Evolutionary conservation across 2,113 vertebrate species (phyloP).

Genomic region (Varanus salvator): DNA sequence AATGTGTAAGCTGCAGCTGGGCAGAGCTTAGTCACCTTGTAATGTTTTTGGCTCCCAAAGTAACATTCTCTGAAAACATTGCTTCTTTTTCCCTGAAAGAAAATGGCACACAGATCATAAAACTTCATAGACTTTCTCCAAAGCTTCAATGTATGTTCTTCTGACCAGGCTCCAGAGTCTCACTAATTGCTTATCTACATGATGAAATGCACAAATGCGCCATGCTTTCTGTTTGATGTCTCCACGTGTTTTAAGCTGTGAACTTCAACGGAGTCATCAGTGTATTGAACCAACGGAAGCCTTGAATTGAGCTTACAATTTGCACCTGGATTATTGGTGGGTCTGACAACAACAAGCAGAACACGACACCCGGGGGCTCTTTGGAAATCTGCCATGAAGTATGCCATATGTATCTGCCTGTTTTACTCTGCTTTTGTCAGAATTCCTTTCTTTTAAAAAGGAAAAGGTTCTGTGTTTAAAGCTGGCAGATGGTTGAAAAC

Average conservation of each 20-base stretch:
- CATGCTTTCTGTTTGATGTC: not conserved
- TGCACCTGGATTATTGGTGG: not conserved
- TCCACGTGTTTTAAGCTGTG: not conserved
- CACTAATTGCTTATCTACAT: not conserved
- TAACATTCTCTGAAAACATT: conserved; percentile 94
- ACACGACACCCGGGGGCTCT: not conserved
- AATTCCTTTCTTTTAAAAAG: not conserved
- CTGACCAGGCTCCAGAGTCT: not conserved
- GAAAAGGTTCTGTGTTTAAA: not conserved
- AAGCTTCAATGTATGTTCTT: not conserved
- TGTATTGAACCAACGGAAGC: not conserved
- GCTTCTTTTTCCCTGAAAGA: conserved; percentile 93
- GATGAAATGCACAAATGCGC: not conserved
- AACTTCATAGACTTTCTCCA: not conserved
- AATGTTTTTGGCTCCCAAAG: conserved; percentile 95
- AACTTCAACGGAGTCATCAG: not conserved
- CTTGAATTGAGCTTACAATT: not conserved
- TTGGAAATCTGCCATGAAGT: not conserved
- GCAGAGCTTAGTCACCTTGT: conserved; percentile 92
- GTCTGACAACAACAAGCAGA: not conserved
- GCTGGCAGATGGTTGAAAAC: not conserved
- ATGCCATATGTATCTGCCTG: not conserved
- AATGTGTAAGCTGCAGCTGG: conserved; percentile 95
- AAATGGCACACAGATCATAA: conserved; percentile 2
- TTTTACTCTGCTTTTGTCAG: not conserved